Percentiles rank a stretch among this genome's conserved stretches.
Conservation (phyloP, 2,888 invertebrate species). For the Lottia scabra region DNA sequence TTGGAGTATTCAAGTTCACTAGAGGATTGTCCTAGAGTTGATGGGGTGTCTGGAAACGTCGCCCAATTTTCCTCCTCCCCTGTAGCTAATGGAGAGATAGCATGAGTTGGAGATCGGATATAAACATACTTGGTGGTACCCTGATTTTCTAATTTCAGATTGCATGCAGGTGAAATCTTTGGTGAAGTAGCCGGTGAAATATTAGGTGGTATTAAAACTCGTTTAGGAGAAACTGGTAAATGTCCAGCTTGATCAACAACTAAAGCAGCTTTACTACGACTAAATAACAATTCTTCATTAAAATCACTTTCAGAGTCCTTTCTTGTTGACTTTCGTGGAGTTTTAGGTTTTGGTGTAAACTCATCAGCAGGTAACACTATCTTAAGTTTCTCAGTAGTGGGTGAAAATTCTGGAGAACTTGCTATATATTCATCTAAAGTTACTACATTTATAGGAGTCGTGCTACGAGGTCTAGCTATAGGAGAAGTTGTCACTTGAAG, state of each 20-base stretch:
- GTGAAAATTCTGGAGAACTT: slow-evolving; percentile 55
- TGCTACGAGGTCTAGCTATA: slow-evolving; percentile 59
- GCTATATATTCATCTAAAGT: slow-evolving; percentile 58
- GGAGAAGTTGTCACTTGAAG: slow-evolving; percentile 59
- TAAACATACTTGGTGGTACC: slow-evolving; percentile 27
- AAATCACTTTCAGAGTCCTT: slow-evolving; percentile 44
- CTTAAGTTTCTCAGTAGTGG: slow-evolving; percentile 51
- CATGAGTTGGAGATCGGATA: slow-evolving; percentile 20
- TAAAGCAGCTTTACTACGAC: slow-evolving; percentile 56
- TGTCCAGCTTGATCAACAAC: slow-evolving; percentile 48
- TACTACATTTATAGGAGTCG: slow-evolving; percentile 58
- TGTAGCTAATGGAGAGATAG: slow-evolving; percentile 1
- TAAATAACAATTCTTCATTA: slow-evolving; percentile 59
- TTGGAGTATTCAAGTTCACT: neutral
- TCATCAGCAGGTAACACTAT: slow-evolving; percentile 59
- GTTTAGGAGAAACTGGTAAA: slow-evolving; percentile 49
- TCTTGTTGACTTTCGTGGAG: slow-evolving; percentile 39
- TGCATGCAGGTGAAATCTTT: slow-evolving; percentile 29
- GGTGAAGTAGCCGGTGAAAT: slow-evolving; percentile 54
- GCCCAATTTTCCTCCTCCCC: slow-evolving; percentile 35
- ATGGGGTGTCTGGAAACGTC: slow-evolving; percentile 28
- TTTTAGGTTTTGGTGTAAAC: slow-evolving; percentile 40
- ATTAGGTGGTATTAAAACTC: slow-evolving; percentile 58
- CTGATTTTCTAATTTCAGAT: slow-evolving; percentile 7
- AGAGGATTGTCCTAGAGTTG: neutral